Conservation (phyloP, 2,888 invertebrate genomes). For the Leucania comma region DNA sequence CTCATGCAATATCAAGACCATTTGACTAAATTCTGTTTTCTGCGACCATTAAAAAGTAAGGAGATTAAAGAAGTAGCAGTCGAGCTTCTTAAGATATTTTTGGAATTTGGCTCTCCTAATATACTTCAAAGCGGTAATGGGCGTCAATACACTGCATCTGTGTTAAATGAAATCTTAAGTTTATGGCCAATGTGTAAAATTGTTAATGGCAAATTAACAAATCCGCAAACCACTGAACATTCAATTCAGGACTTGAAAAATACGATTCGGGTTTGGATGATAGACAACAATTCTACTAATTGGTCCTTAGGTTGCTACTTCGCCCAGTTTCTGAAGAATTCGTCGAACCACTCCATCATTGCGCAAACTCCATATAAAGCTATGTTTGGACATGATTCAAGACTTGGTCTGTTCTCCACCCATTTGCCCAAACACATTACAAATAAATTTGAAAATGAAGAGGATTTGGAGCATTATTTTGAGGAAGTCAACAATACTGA, state of each 20-base stretch:
- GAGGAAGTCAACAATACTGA: background rate
- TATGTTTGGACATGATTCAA: constrained; percentile 63
- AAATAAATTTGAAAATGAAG: constrained; percentile 27
- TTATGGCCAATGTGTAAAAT: constrained; percentile 58
- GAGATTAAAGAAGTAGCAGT: constrained; percentile 67
- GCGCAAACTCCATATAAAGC: constrained; percentile 63
- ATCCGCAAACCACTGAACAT: constrained; percentile 46
- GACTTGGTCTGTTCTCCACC: constrained; percentile 20
- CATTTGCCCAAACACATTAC: background rate
- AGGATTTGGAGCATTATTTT: constrained; percentile 23
- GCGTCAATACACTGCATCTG: constrained; percentile 49
- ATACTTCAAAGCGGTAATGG: constrained; percentile 52
- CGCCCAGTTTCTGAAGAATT: constrained; percentile 65
- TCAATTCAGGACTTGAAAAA: constrained; percentile 65
- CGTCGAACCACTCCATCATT: constrained; percentile 60
- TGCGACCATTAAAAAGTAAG: constrained; percentile 66
- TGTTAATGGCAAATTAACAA: constrained; percentile 50
- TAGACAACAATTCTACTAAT: constrained; percentile 65
- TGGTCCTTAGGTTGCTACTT: constrained; percentile 68
- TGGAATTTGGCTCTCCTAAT: constrained; percentile 51
- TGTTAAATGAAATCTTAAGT: constrained; percentile 53
- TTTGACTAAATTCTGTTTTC: constrained; percentile 68
- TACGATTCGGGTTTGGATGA: constrained; percentile 68
- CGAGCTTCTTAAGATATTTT: constrained; percentile 65
- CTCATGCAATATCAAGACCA: constrained; percentile 71